Evolutionary conservation across 2,888 invertebrate species (phyloP), one percentile per base, ranked within the genome.

Genomic region (Cactoblastis cactorum): DNA sequence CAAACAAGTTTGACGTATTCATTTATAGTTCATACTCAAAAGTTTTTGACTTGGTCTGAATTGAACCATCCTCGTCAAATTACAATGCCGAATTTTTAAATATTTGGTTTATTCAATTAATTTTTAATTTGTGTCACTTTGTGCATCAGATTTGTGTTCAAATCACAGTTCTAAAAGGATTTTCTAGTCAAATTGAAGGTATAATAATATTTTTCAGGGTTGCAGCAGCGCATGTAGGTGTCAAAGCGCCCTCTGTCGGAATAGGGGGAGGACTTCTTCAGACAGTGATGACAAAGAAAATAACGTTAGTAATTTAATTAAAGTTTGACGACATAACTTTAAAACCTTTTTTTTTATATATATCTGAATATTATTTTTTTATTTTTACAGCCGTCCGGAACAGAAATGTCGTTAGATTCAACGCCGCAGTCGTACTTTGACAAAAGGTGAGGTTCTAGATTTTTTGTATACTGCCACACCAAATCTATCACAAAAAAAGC

Each of bases 211-310:
- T 14, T 35, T 15, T 15, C 3, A 37, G 33, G 66, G 69, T 0
- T 93, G 93, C 62, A 67, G 78, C 0, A 15, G 17, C 19, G 64
- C 81, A 0, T 94, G 94, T 62, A 87, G 91, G 45, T 94, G 94
- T 54, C 81, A 82, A 59, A 59, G 71, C 0, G 77, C 72, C 6
- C 62, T 74, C 0, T 93, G 88, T 71, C 74, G 71, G 67, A 88
- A 88, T 60, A 18, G 49, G 15, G 54, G 76, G 0, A 55, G 69
- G 0, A 45, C 49, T 4, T 60, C 61, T 1, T 72, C 76, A 2
- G 84, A 81, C 12, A 69, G 69, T 45, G 85, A 87, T 3, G 86
- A 87, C 35, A 88, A 88, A 66, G 88, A 88, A 67, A 77, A 87
- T 51, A 57, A 69, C 14, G 69, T 71, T 4, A 63, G 65, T 59